Conservation (phyloP, 2,113 vertebrate species). For the Oryzias javanicus region DNA sequence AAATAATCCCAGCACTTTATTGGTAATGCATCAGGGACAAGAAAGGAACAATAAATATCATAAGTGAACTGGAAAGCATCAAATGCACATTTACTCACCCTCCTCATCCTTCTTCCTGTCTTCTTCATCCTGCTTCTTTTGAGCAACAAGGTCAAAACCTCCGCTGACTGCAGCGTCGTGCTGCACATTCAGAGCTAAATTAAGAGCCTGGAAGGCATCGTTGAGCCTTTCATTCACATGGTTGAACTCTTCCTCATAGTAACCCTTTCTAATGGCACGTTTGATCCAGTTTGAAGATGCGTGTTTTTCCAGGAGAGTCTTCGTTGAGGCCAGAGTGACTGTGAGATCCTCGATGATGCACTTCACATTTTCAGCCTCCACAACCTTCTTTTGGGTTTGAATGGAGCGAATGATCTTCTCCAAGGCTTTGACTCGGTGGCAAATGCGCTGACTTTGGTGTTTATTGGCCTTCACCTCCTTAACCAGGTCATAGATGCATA, state of each 20-base stretch:
- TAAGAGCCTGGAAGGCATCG: conserved; percentile 76
- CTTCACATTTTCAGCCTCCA: conserved; percentile 15
- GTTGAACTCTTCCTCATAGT: conserved; percentile 73
- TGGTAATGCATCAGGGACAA: no score
- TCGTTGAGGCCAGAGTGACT: conserved; percentile 66
- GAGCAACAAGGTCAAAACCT: conserved; percentile 51
- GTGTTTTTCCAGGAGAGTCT: conserved; percentile 73
- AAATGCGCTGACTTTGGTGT: conserved; percentile 76
- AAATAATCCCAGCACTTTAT: no score
- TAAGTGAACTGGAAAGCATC: no score
- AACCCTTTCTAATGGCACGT: conserved; percentile 70
- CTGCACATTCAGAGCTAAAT: conserved; percentile 73
- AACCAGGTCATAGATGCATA: conserved; percentile 67
- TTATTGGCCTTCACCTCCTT: conserved; percentile 80
- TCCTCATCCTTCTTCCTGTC: conserved; percentile 46
- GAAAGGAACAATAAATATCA: no score
- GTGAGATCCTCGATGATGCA: conserved; percentile 67
- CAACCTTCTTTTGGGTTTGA: neutral
- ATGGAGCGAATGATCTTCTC: conserved; percentile 66
- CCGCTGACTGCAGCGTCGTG: conserved; percentile 50
- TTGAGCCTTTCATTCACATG: conserved; percentile 78
- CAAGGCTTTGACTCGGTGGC: conserved; percentile 68
- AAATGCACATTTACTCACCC: conserved; percentile 28
- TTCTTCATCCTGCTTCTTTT: conserved; percentile 51
- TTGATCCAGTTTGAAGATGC: conserved; percentile 51